Base-by-base conservation (phyloP, 1,140 invertebrate genomes). In the Nebria ingens region DNA sequence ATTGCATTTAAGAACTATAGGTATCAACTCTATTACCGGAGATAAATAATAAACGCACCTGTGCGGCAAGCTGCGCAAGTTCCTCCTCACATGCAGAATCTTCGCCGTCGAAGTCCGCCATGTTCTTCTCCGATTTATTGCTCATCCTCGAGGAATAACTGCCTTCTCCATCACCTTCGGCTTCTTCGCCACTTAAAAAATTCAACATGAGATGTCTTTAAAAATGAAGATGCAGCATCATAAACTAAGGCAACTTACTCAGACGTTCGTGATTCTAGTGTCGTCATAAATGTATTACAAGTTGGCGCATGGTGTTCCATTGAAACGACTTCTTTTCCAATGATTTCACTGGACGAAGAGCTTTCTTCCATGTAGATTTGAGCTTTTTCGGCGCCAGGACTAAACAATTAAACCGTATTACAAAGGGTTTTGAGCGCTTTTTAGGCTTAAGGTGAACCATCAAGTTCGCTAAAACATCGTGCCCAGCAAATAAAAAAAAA, bases 51-150 rank as follows among this genome's bases (percentile, higher is more conserved):
- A 51, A 20, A 51, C 4, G 3, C 66, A 77, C 77, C 68, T 79
- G 79, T 6, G 83, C 82, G 0, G 86, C 81, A 11, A 91, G 76
- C 59, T 89, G 82, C 0, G 85, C 85, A 13, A 95, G 70, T 69
- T 94, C 91, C 61, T 94, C 91, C 66, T 94, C 86, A 69, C 85
- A 85, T 19, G 83, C 86, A 25, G 87, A 91, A 62, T 94, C 89
- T 65, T 96, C 92, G 20, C 92, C 93, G 61, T 95, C 92, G 65
- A 96, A 91, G 71, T 95, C 92, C 0, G 90, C 91, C 80, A 95
- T 85, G 69, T 94, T 94, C 59, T 93, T 94, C 61, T 93, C 91
- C n/a, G 90, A 93, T 73, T 94, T 93, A 56, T 87, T 91, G 40
- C 89, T 92, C 71, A 93, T 84, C 17, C 88, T 79, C 19, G 91